Evolutionary conservation across 1,140 invertebrate species (phyloP), one percentile per base, ranked within the genome.

Genomic region (Dreissena rostriformis): DNA sequence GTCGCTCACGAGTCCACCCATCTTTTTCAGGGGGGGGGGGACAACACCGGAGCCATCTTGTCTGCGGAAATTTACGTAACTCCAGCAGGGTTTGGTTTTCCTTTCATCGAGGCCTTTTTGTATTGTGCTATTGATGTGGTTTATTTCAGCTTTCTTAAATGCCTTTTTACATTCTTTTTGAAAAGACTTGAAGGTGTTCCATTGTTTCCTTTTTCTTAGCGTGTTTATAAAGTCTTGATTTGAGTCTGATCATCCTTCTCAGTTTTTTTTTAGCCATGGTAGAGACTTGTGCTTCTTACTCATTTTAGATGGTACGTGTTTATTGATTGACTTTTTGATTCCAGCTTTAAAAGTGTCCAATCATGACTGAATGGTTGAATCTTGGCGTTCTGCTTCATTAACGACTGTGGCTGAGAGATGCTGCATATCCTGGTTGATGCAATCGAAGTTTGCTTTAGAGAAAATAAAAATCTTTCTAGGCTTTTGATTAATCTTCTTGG

Each of bases 371-470:
- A 78, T 55, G n/a, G 52, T 63, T 49, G n/a, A 19, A 14, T 57
- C 57, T 53, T 74, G 19, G 8, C 39, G 11, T 15, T 52, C 14
- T 22, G 73, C 15, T 67, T 77, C 55, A n/a, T 19, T 28, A 24
- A 78, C 52, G 28, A 74, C 26, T 22, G 52, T 65, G 0, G 61
- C 28, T 29, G 74, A 39, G n/a, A 78, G 53, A 8, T 49, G 65
- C 4, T 55, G 28, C 22, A 84, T 57, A 52, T 84, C 57, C 66
- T 14, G 12, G 63, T 82, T 53, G 39, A 75, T 65, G 51, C 14
- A 75, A 28, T 80, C 72, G 70, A 70, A 86, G 53, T 86, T 76
- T 57, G 81, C 85, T 68, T 86, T 86, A 17, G 28, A 66, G 29
- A 84, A 84, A 17, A 84, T 8, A 4, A 63, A 74, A 22, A 80